Conservation (phyloP, 2,113 vertebrate species). For the Athene noctua region DNA sequence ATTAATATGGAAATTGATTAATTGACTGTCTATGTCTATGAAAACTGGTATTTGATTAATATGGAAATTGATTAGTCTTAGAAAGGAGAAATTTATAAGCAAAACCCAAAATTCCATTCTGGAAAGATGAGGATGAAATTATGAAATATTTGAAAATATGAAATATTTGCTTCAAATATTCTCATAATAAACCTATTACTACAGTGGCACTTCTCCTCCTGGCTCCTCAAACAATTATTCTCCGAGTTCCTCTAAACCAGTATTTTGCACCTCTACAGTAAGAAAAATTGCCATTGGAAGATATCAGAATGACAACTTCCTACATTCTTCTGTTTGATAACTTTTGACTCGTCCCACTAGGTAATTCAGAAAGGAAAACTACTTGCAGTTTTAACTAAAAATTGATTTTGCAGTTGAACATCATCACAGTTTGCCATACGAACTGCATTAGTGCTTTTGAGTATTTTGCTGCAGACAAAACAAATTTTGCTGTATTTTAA, state of each 20-base stretch:
- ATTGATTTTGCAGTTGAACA: background rate
- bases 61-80: background rate
- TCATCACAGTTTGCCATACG: background rate
- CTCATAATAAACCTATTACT: background rate
- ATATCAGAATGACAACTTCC: background rate
- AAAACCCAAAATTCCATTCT: background rate
- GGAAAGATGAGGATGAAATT: too few relatives aligned
- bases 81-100: background rate
- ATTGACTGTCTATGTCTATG: too few relatives aligned
- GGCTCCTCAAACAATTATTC: background rate
- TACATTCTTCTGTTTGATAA: background rate
- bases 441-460: background rate
- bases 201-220: background rate
- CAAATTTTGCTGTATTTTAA: background rate
- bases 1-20: background rate
- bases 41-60: background rate
- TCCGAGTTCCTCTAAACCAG: background rate
- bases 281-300: background rate
- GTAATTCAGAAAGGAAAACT: background rate
- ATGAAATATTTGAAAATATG: background rate
- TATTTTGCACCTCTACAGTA: background rate
- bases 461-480: background rate
- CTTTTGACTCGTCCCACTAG: background rate
- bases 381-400: background rate
- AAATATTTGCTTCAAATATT: background rate